Evolutionary conservation across 2,797 vertebrate species (phyloP), one percentile per base, ranked within the genome.

Genomic region (Chelmon rostratus): DNA sequence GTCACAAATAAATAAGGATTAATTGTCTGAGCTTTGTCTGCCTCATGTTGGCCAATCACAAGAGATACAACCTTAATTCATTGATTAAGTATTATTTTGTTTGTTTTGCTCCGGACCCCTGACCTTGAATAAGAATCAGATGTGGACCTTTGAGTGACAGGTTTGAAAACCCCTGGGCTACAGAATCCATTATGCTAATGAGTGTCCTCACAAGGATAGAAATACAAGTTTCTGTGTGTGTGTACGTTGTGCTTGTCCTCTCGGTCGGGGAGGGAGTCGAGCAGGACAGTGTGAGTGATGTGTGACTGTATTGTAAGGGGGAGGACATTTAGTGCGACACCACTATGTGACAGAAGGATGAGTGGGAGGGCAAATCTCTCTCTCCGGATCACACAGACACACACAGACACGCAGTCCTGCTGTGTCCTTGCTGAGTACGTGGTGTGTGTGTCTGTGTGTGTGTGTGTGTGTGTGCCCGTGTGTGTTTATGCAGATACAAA

Each of bases 321-420:
- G 86, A 86, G 89, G 86, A 90, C 86, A 89, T 92, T 92, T 91
- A 91, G 86, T 74, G 84, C 40, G 56, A 92, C 90, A 92, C 84
- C 82, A 76, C 63, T 84, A 49, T 82, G 84, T 88, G 88, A 90
- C 91, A 92, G 86, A 85, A 73, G 86, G 86, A 84, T 88, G 90
- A 90, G 85, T 86, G 71, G 89, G 89, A 90, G 88, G 85, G 84
- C 79, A 86, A 86, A 87, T 82, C 59, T 70, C 74, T 66, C 84
- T 83, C 68, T 79, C 65, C 81, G 56, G 33, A 87, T 84, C 74
- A 65, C 82, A 85, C 61, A 66, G 50, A 83, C 79, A 75, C 68
- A 79, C 73, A 79, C 54, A 69, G 59, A 76, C 42, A n/a, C 8
- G 21, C 72, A 54, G 64, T 76, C 80, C 82, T 69, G 84, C 88